Evolutionary conservation across 2,888 invertebrate genomes (phyloP), one percentile per base, ranked within the genome.

Genomic region (Synergus umbraculus): DNA sequence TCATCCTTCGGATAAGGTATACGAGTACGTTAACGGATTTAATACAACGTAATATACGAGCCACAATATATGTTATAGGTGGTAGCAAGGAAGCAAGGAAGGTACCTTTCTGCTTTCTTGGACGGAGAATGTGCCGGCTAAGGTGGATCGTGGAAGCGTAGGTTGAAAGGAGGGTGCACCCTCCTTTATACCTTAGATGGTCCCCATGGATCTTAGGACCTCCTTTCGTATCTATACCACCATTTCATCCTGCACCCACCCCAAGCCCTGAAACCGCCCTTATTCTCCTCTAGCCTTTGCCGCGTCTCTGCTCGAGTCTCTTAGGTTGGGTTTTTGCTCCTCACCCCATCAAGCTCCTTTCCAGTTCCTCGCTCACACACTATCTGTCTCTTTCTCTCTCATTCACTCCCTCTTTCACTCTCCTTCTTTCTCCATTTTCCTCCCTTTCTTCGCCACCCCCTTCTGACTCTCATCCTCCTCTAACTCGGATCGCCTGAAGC

Each of bases 181-280:
- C 89, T 89, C 89, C 88, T 89, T 90, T 89, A 90, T 90, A 88
- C 89, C 89, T 89, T 86, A 87, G 87, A 89, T 88, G 88, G 89
- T 89, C 89, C 89, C 89, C 86, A 87, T 88, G 88, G 89, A 90
- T 90, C 88, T 88, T 87, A 85, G 87, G 88, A 88, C 87, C 88
- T 87, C 88, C 86, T 89, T 89, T 88, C 88, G 90, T 89, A 88
- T 89, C 88, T 87, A 86, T 86, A 86, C 85, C 85, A 85, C 85
- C 88, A 82, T 86, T 85, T 86, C 86, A 83, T 84, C 86, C 85
- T 83, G 43, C 84, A 81, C 84, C 83, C 83, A 79, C 78, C 83
- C 76, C 54, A 15, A 37, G 77, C 86, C 81, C 86, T 85, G 82
- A 85, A 86, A 85, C 89, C 88, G 79, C 88, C 87, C 89, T 90